These are phyloP conservation scores for Vulpes ferrilata DNA, from an alignment of 2,113 vertebrate species.

Conservation along the genomic window DNA sequence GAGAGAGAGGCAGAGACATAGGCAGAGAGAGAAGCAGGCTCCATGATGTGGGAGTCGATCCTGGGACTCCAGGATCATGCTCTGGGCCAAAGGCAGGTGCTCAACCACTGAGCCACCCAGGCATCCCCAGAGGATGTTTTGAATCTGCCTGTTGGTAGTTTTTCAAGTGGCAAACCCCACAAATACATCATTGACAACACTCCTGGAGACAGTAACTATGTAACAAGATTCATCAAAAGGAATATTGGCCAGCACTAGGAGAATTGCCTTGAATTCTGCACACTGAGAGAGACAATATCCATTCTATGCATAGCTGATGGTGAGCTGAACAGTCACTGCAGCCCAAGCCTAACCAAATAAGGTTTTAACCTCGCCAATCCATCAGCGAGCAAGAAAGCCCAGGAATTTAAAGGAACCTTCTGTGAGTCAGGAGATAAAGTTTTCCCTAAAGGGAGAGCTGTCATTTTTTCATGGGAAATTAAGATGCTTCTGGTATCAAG, in stretches of 20 bases:
- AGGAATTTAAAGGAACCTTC: neutral
- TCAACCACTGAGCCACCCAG: too few relatives aligned
- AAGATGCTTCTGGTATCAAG: neutral
- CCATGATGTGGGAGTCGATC: too few relatives aligned
- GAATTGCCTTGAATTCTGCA: neutral
- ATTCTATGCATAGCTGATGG: neutral
- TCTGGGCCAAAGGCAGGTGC: too few relatives aligned
- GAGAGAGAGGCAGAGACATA: too few relatives aligned
- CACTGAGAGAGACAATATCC: neutral
- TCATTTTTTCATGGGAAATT: neutral
- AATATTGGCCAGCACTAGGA: neutral
- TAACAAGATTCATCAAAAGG: neutral
- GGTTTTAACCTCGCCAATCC: neutral
- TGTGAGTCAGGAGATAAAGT: neutral
- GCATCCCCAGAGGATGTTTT: neutral
- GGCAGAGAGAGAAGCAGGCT: too few relatives aligned
- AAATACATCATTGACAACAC: conserved; percentile 15
- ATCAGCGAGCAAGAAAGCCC: neutral
- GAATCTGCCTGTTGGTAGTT: neutral
- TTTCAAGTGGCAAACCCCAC: conserved; percentile 18
- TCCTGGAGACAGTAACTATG: neutral
- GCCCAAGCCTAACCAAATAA: neutral
- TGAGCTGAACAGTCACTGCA: neutral
- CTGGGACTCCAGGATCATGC: too few relatives aligned
- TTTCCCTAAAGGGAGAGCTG: neutral